These are phyloP conservation scores for Trachelus stipa DNA, from an alignment of 2,888 invertebrate genomes.

Conservation along the genomic window DNA sequence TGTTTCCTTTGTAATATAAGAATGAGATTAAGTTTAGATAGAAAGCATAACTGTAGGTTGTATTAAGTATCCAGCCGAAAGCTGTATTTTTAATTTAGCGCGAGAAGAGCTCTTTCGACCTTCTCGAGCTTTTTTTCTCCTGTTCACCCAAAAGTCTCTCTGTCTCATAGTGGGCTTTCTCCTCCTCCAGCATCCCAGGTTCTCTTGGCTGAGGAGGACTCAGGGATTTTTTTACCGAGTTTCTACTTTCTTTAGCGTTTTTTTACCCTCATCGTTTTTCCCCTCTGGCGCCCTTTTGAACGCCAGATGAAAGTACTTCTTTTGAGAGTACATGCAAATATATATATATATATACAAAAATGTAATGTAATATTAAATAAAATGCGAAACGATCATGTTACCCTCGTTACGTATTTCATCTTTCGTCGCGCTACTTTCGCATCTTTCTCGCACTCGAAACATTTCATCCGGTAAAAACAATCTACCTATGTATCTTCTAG, in stretches of 20 bases:
- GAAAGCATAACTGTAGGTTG: constrained; percentile 22
- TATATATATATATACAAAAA: neutral
- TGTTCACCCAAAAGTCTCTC: neutral
- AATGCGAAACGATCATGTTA: constrained; percentile 21
- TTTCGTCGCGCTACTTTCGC: constrained; percentile 1
- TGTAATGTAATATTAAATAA: constrained; percentile 17
- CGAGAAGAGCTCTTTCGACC: constrained; percentile 19
- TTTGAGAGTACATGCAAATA: constrained; percentile 19
- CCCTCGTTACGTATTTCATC: constrained; percentile 17
- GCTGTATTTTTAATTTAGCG: constrained; percentile 27
- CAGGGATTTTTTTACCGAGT: neutral
- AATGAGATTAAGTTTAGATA: constrained; percentile 23
- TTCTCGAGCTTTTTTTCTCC: constrained; percentile 6
- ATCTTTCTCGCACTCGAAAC: neutral
- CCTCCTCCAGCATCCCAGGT: neutral
- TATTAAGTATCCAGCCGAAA: constrained; percentile 26
- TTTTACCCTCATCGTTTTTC: constrained; percentile 16
- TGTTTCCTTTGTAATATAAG: constrained; percentile 20
- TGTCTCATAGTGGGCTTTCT: neutral
- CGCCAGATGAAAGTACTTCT: constrained; percentile 16
- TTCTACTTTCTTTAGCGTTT: constrained; percentile 18
- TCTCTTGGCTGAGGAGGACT: neutral
- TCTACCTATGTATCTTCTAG: neutral
- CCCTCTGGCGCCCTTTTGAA: constrained; percentile 15
- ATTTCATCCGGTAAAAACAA: neutral